Evolutionary conservation across 2,797 vertebrate genomes (phyloP).

Genomic region (Intellagama lesueurii): DNA sequence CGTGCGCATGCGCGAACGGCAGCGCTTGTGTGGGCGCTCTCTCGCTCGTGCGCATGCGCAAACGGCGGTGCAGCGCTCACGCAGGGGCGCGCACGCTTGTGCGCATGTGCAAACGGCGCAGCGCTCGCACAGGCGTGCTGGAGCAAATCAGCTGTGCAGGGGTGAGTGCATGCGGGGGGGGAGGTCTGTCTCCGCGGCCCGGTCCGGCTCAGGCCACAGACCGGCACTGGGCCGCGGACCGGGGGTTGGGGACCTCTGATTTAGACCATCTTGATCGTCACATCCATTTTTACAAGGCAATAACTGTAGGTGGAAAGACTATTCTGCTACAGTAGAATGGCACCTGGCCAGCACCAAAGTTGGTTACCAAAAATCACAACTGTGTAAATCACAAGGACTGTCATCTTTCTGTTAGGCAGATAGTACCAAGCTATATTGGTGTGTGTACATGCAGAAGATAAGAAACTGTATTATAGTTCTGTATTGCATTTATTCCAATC

Average conservation of each 20-base stretch:
- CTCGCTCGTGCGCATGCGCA: too few species aligned
- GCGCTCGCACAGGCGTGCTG: too few species aligned
- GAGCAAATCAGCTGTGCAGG: too few species aligned
- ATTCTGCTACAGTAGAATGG: not conserved
- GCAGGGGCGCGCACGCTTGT: too few species aligned
- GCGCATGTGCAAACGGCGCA: too few species aligned
- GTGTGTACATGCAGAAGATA: not conserved
- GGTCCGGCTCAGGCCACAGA: too few species aligned
- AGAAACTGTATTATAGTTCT: not conserved
- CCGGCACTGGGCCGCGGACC: too few species aligned
- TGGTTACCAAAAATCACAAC: not conserved
- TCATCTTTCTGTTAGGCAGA: not conserved
- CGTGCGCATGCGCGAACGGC: too few species aligned
- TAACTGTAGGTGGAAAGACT: not conserved
- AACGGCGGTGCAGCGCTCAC: too few species aligned
- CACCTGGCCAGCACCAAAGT: not conserved
- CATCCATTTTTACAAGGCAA: not conserved
- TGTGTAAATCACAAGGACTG: not conserved
- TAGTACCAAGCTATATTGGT: not conserved
- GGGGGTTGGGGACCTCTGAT: not conserved
- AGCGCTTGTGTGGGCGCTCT: too few species aligned
- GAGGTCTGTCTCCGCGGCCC: too few species aligned
- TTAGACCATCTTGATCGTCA: not conserved
- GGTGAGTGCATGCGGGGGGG: too few species aligned
- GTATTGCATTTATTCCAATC: not conserved